Evolutionary conservation across 1,140 invertebrate genomes (phyloP), one percentile per base, ranked within the genome.

Genomic region (Drosophila virilis): DNA sequence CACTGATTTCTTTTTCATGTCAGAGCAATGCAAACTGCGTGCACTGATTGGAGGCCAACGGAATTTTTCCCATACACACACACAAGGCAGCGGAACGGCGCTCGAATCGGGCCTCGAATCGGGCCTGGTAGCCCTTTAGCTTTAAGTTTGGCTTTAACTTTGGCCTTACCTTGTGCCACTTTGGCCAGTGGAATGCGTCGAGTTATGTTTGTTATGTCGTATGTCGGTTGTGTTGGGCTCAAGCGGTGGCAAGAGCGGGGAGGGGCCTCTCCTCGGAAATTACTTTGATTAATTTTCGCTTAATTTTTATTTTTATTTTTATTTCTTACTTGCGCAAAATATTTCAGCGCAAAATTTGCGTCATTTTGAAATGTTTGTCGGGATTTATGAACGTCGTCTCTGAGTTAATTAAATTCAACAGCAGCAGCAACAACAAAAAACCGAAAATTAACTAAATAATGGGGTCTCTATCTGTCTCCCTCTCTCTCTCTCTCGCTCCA

Each of bases 241-340:
- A 40, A 43, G 45, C 43, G 37, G 22, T 15, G n/a, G 40, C 32
- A 22, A 22, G 46, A 22, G 46, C 15, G 17, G 55, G 48, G 59
- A 62, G 50, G 46, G 61, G 74, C 52, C 54, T 13, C 67, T 66
- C 28, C 58, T 55, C 22, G 10, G 35, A 82, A 82, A 82, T 83
- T 85, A 88, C 83, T 88, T 89, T 85, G 83, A 88, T 88, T 88
- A 88, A 88, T 88, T 88, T 88, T 84, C 84, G 80, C 70, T 89
- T 89, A 89, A 88, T 84, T 88, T 88, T 88, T 89, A 88, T 88
- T 88, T 88, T 88, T 89, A 88, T 88, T 89, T 89, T 88, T 88
- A 88, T 88, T 88, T 88, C 84, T 88, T 88, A 88, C 80, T 88
- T 58, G 28, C 69, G 58, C 64, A 28, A 86, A 78, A 88, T 86